Conservation (phyloP, 2,888 invertebrate species). For the Pogonocherus hispidulus region DNA sequence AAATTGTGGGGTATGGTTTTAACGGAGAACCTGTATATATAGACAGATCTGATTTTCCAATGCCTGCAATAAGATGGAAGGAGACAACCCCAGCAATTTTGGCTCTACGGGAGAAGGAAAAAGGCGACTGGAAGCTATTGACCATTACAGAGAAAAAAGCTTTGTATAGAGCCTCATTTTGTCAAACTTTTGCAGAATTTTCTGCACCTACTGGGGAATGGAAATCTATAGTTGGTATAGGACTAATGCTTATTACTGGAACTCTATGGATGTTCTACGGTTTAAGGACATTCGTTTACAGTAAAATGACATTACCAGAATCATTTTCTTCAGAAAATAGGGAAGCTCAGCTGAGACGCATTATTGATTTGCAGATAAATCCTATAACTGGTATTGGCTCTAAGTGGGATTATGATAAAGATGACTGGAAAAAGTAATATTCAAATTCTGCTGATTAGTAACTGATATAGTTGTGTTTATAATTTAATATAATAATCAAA, state of each 20-base stretch:
- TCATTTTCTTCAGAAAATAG: slow-evolving; percentile 74
- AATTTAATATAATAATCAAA: no score
- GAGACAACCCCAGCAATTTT: slow-evolving; percentile 79
- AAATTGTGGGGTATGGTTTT: slow-evolving; percentile 89
- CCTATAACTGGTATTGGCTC: slow-evolving; percentile 75
- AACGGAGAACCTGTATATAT: slow-evolving; percentile 85
- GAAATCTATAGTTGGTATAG: slow-evolving; percentile 80
- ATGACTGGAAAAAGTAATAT: slow-evolving; percentile 76
- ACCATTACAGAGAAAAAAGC: slow-evolving; percentile 91
- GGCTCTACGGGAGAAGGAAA: slow-evolving; percentile 91
- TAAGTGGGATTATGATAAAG: slow-evolving; percentile 81
- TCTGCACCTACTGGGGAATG: slow-evolving; percentile 88
- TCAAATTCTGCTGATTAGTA: no score
- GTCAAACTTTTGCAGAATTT: slow-evolving; percentile 94
- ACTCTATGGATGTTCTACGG: slow-evolving; percentile 49
- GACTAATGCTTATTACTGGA: slow-evolving; percentile 65
- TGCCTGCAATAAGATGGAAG: slow-evolving; percentile 88
- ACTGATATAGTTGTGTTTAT: no score
- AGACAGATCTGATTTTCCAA: slow-evolving; percentile 84
- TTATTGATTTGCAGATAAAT: slow-evolving; percentile 73
- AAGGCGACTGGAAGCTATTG: slow-evolving; percentile 93
- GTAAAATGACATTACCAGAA: slow-evolving; percentile 51
- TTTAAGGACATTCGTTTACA: neutral
- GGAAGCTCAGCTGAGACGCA: slow-evolving; percentile 73
- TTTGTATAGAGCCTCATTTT: slow-evolving; percentile 92